Conservation (phyloP, 1,140 invertebrate genomes). For the Drosophila sproati region DNA sequence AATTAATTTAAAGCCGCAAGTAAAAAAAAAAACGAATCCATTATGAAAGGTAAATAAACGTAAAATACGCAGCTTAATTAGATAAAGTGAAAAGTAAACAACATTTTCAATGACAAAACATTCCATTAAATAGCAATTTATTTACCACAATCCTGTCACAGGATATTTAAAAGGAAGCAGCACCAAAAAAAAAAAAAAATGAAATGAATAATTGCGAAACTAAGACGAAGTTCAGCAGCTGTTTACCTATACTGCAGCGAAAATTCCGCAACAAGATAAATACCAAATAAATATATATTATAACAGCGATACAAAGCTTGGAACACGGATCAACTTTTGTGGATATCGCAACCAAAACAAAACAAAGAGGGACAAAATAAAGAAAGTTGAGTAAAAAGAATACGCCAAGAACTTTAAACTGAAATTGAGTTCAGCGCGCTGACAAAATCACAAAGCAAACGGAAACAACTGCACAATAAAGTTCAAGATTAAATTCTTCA, state of each 20-base stretch:
- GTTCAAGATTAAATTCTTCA: slow-evolving; percentile 69
- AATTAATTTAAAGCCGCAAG: slow-evolving; percentile 6
- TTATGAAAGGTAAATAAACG: slow-evolving; percentile 22
- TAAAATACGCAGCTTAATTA: slow-evolving; percentile 34
- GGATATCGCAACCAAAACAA: slow-evolving; percentile 18
- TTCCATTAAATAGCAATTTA: slow-evolving; percentile 21
- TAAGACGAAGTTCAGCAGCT: slow-evolving; percentile 33
- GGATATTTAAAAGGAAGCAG: slow-evolving; percentile 16
- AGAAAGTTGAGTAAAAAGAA: slow-evolving; percentile 19
- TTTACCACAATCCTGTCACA: slow-evolving; percentile 26
- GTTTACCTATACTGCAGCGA: slow-evolving; percentile 57
- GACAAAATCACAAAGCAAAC: slow-evolving; percentile 44
- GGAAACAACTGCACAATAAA: slow-evolving; percentile 58
- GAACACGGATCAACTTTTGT: slow-evolving; percentile 41
- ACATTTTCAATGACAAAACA: slow-evolving; percentile 15
- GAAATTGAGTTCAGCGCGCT: slow-evolving; percentile 60
- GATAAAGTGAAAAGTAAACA: slow-evolving; percentile 10
- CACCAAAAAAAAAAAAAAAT: slow-evolving; percentile 8
- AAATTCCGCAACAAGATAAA: slow-evolving; percentile 64
- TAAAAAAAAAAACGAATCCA: slow-evolving; percentile 7
- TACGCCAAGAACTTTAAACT: slow-evolving; percentile 63
- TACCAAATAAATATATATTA: slow-evolving; percentile 48
- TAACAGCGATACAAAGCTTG: slow-evolving; percentile 35
- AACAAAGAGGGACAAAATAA: not conserved
- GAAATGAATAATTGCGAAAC: slow-evolving; percentile 43